Evolutionary conservation across 2,113 vertebrate genomes (phyloP).

Genomic region (Hepsetus odoe): DNA sequence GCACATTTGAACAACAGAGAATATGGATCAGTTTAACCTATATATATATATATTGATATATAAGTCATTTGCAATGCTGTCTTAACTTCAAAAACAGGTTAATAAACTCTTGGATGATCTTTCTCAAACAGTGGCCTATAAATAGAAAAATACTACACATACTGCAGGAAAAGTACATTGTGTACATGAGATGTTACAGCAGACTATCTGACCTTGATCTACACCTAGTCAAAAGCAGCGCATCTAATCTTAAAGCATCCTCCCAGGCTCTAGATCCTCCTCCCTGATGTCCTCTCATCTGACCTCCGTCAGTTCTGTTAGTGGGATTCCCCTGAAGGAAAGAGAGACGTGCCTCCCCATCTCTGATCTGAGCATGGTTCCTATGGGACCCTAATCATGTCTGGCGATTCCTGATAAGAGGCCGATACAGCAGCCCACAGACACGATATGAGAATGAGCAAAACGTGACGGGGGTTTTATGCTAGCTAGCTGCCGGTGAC

Average conservation of each 20-base stretch:
- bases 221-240: constrained; percentile 32
- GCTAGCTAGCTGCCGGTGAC: constrained; percentile 28
- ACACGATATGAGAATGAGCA: constrained; percentile 50
- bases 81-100: too few relatives aligned
- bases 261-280: constrained; percentile 45
- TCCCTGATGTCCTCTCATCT: constrained; percentile 54
- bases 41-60: too few relatives aligned
- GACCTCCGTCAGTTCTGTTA: constrained; percentile 63
- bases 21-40: too few relatives aligned
- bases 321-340: constrained; percentile 40
- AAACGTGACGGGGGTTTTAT: constrained; percentile 23
- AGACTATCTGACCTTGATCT: constrained; percentile 33
- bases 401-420: constrained; percentile 60
- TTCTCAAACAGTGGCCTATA: not conserved
- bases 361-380: constrained; percentile 48
- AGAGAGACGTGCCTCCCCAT: constrained; percentile 22
- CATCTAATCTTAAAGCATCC: constrained; percentile 12
- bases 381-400: constrained; percentile 66
- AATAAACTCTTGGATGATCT: too few relatives aligned
- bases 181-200: constrained; percentile 5
- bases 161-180: not conserved
- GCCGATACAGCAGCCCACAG: constrained; percentile 57
- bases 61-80: too few relatives aligned
- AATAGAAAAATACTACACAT: not conserved
- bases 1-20: too few relatives aligned